Conservation (phyloP, 2,113 vertebrate genomes). For the Bubo scandiacus region DNA sequence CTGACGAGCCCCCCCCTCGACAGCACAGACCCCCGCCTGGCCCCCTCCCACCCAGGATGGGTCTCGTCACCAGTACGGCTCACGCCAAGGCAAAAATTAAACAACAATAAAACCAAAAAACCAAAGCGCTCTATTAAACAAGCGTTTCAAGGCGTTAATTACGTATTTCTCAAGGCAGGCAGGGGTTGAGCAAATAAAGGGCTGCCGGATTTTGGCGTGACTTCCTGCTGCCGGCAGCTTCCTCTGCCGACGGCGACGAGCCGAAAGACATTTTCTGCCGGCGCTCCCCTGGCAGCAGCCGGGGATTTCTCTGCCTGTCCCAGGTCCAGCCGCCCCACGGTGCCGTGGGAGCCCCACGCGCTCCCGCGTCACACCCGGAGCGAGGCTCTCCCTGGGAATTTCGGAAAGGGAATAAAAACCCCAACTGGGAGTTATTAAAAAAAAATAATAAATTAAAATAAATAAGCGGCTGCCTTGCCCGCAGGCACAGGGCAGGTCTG, state of each 20-base stretch:
- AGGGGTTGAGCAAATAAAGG: conserved; percentile 64
- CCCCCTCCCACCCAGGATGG: too few species aligned
- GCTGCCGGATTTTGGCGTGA: conserved; percentile 58
- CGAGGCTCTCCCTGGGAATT: conserved; percentile 14
- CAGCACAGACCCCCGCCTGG: rapidly evolving
- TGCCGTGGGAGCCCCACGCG: background rate
- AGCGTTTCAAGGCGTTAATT: background rate
- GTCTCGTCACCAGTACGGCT: background rate
- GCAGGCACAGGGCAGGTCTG: conserved; percentile 25
- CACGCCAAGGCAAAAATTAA: background rate
- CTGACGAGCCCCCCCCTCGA: rapidly evolving
- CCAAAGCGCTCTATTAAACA: background rate
- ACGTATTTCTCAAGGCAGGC: conserved; percentile 53
- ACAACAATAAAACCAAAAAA: background rate
- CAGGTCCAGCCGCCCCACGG: rapidly evolving
- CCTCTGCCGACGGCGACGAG: conserved; percentile 17
- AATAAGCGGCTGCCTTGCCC: background rate
- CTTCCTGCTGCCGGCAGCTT: conserved; percentile 63
- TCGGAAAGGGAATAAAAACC: background rate
- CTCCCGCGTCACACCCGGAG: background rate
- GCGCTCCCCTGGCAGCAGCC: background rate
- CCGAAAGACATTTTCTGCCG: conserved; percentile 39
- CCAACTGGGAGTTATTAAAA: background rate
- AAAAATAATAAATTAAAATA: background rate
- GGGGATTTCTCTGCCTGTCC: background rate